phyloP scores from a whole-genome alignment of 35 echinoderm and acorn worm genomes.

The Ophioderma brevispina region DNA sequence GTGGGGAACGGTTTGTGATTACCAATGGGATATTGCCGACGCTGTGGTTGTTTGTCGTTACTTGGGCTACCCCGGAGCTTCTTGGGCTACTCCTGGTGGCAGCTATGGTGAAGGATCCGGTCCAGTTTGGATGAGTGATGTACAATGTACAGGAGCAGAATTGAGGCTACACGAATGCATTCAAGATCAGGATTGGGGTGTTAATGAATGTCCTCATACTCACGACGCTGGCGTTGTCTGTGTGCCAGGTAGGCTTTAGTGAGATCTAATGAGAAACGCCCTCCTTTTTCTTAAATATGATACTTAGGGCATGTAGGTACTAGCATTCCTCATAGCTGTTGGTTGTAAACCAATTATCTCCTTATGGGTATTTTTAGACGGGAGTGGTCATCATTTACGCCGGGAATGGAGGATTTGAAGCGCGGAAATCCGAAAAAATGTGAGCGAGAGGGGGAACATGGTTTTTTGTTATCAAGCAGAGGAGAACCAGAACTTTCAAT shows the following conservation, averaged over 20 bases:
- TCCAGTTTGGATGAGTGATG: conserved; percentile 9
- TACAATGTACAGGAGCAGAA: background rate
- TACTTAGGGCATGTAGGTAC: too few relatives aligned
- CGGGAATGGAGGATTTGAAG: too few relatives aligned
- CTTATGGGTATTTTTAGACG: too few relatives aligned
- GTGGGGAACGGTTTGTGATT: conserved; percentile 28
- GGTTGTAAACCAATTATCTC: too few relatives aligned
- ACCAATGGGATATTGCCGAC: conserved; percentile 26
- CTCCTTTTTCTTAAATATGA: too few relatives aligned
- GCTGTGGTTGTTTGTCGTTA: conserved; percentile 14
- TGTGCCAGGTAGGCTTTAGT: conserved; percentile 5
- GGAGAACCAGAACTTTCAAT: too few relatives aligned
- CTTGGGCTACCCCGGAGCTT: conserved; percentile 17
- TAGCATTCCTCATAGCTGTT: too few relatives aligned
- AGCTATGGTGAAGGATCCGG: conserved; percentile 3
- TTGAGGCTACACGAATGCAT: background rate
- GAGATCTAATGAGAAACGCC: too few relatives aligned
- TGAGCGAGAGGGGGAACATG: too few relatives aligned
- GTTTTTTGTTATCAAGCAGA: too few relatives aligned
- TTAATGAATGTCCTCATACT: background rate
- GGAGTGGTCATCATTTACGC: too few relatives aligned
- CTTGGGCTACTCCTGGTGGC: conserved; percentile 4
- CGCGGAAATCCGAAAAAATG: too few relatives aligned
- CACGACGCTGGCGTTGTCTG: conserved; percentile 17
- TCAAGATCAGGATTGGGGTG: background rate